Conservation (phyloP, 2,113 vertebrate genomes). For the Pipra filicauda region DNA sequence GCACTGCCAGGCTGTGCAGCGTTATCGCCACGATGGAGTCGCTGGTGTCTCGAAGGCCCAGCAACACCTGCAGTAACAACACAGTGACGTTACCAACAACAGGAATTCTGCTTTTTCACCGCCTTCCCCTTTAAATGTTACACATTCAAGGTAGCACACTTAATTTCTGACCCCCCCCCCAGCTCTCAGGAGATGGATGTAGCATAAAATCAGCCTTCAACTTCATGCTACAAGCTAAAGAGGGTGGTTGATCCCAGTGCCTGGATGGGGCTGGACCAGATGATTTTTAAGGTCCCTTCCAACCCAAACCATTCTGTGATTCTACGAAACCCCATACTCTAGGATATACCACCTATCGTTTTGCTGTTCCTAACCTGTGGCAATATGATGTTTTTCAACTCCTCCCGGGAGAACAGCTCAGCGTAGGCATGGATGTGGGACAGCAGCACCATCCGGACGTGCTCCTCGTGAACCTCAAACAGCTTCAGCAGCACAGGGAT, state of each 20-base stretch:
- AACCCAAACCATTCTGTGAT: neutral
- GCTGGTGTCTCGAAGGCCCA: conserved; percentile 92
- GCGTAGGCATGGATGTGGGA: conserved; percentile 90
- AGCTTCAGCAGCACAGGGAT: conserved; percentile 90
- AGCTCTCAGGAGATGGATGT: neutral
- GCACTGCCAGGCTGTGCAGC: conserved; percentile 88
- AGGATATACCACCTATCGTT: fast-evolving
- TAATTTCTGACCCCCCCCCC: neutral
- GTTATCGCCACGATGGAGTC: conserved; percentile 90
- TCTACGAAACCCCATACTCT: neutral
- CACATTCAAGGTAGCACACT: neutral
- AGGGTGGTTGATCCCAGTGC: neutral
- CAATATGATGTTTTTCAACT: conserved; percentile 90
- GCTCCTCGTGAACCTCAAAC: conserved; percentile 92
- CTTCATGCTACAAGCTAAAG: neutral
- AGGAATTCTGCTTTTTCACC: neutral
- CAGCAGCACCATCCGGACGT: conserved; percentile 89
- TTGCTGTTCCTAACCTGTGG: conserved; percentile 83
- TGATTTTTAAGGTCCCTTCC: neutral
- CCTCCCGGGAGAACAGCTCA: conserved; percentile 85
- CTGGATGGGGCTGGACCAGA: neutral
- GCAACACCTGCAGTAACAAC: conserved; percentile 79
- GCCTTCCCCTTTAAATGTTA: neutral
- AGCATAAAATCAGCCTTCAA: neutral
- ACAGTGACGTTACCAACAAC: neutral